Evolutionary conservation across 2,888 invertebrate species (phyloP).

Genomic region (Metacarcinus magister): DNA sequence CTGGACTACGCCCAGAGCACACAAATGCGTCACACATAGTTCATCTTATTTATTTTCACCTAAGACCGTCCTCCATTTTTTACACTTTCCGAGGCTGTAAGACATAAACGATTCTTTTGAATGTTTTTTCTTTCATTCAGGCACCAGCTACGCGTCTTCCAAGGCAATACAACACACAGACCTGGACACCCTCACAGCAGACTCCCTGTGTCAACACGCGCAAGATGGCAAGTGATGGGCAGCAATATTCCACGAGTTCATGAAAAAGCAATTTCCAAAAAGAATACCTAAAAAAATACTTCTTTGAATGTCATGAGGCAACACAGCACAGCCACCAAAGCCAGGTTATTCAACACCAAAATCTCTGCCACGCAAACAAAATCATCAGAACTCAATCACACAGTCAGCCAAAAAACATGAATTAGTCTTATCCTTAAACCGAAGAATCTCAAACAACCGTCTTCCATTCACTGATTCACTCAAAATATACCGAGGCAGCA

Average conservation of each 20-base stretch:
- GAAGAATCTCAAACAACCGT: not conserved
- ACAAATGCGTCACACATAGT: not conserved
- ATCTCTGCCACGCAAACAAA: not conserved
- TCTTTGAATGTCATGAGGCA: not conserved
- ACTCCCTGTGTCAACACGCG: not conserved
- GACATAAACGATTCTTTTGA: not conserved
- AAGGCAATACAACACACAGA: not conserved
- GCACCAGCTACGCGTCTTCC: not conserved
- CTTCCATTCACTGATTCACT: not conserved
- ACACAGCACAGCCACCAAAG: not conserved
- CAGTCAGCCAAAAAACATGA: not conserved
- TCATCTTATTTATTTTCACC: not conserved
- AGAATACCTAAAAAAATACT: not conserved
- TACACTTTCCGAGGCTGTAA: not conserved
- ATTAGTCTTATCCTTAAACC: no score
- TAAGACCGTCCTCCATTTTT: not conserved
- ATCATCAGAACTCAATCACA: not conserved
- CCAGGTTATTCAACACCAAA: not conserved
- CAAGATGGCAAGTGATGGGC: not conserved
- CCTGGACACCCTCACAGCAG: not conserved
- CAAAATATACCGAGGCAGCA: no score
- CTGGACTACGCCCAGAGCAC: not conserved
- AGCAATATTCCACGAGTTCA: not conserved
- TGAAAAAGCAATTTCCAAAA: not conserved
- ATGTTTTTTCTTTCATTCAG: not conserved